Evolutionary conservation across 2,113 vertebrate species (phyloP), one percentile per base, ranked within the genome.

Genomic region (Neotoma lepida): DNA sequence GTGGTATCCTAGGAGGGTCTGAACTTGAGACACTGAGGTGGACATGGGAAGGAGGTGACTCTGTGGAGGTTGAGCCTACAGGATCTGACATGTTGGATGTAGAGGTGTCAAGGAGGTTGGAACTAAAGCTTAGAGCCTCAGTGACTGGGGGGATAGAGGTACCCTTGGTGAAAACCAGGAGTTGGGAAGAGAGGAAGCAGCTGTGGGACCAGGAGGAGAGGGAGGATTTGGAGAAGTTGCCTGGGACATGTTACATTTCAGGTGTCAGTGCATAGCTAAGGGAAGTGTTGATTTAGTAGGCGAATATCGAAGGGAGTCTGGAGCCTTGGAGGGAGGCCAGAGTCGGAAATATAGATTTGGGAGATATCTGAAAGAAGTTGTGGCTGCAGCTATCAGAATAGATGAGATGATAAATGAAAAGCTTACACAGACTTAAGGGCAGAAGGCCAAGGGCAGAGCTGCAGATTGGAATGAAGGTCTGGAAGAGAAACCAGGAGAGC

Each of bases 281-380:
- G 80, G 95, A 96, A 81, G 94, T 95, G 95, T 96, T 39, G 95
- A 81, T 95, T 97, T 76, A 44, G 95, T 96, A 95, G 92, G 93
- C 0, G 10, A 76, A 26, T 82, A 96, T 77, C 0, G 1, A 82
- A 92, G 78, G 87, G 93, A 96, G 77, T 86, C 90, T 96, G 94
- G 93, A 93, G 85, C 85, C 93, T 96, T 97, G 94, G 93, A 97
- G 88, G 76, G 77, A 96, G 93, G 86, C 95, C 93, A 96, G 93
- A 88, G 71, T 76, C 9, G 4, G 93, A 97, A 93, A 95, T 88
- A 95, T 0, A 93, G 92, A 96, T 93, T 92, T 78, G n/a, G 92
- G 93, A 97, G 61, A 66, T 88, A 95, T 90, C 76, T 24, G n/a
- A 86, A 96, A 94, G 91, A 94, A 94, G 90, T 88, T 93, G 85